A percentile compares a stretch with the other conserved stretches of the same genome.
phyloP scores from a whole-genome alignment of 1,140 invertebrate genomes.

The Manduca sexta region DNA sequence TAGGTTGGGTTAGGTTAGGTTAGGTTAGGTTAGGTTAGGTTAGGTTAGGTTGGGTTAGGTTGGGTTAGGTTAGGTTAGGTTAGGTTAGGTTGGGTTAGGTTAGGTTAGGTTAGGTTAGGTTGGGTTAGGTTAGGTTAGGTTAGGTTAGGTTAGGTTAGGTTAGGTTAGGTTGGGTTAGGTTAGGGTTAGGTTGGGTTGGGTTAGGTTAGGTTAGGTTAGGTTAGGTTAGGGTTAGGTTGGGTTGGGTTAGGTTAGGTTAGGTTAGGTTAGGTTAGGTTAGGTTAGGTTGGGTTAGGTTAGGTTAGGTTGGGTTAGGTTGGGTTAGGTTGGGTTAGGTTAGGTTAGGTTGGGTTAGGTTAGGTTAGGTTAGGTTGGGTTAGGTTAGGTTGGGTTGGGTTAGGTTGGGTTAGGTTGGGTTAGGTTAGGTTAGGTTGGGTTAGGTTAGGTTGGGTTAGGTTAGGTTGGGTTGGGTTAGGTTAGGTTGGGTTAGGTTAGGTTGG shows the following conservation, averaged over 20 bases:
- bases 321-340: background rate
- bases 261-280: background rate
- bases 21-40: constrained; percentile 5
- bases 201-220: too few relatives aligned
- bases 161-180: constrained; percentile 10
- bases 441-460: too few relatives aligned
- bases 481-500: too few relatives aligned
- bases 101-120: constrained; percentile 29
- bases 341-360: too few relatives aligned
- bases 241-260: constrained; percentile 26
- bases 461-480: too few relatives aligned
- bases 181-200: too few relatives aligned
- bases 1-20: background rate
- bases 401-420: too few relatives aligned
- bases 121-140: constrained; percentile 22
- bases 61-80: constrained; percentile 20
- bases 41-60: constrained; percentile 26
- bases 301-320: constrained; percentile 20
- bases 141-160: constrained; percentile 28
- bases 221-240: constrained; percentile 34
- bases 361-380: too few relatives aligned
- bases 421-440: too few relatives aligned
- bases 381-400: too few relatives aligned
- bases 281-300: constrained; percentile 13
- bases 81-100: constrained; percentile 24